Conservation (phyloP, 2,797 vertebrate species). For the Alosa sapidissima region DNA sequence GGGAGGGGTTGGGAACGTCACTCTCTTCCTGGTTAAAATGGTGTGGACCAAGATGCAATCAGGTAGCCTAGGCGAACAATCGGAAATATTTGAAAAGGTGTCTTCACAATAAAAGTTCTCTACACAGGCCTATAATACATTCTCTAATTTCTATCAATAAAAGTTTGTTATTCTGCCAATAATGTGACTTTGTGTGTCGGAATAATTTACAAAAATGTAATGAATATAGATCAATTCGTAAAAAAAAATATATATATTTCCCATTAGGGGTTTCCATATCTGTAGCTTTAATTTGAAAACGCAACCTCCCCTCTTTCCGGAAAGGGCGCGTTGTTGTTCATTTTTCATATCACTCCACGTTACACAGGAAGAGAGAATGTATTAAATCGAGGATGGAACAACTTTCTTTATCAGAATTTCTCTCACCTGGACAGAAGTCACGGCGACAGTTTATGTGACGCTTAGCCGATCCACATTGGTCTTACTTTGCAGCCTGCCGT, state of each 20-base stretch:
- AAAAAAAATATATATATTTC: too few relatives aligned
- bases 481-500: background rate
- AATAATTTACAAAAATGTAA: too few relatives aligned
- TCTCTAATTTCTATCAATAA: too few relatives aligned
- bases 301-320: background rate
- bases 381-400: slow-evolving; percentile 14
- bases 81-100: background rate
- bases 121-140: too few relatives aligned
- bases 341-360: background rate
- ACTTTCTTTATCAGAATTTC: background rate
- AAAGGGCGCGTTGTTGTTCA: background rate
- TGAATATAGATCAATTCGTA: too few relatives aligned
- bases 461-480: background rate
- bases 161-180: too few relatives aligned
- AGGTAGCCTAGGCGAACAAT: background rate
- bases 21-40: background rate
- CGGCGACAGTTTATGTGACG: background rate
- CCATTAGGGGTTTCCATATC: background rate
- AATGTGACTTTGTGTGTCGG: too few relatives aligned
- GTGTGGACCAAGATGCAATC: background rate
- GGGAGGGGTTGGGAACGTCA: background rate
- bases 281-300: background rate
- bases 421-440: background rate
- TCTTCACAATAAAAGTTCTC: background rate
- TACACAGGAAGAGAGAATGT: slow-evolving; percentile 12